These are phyloP conservation scores for Drosophila falleni DNA, from an alignment of 2,888 invertebrate genomes.

Conservation along the genomic window DNA sequence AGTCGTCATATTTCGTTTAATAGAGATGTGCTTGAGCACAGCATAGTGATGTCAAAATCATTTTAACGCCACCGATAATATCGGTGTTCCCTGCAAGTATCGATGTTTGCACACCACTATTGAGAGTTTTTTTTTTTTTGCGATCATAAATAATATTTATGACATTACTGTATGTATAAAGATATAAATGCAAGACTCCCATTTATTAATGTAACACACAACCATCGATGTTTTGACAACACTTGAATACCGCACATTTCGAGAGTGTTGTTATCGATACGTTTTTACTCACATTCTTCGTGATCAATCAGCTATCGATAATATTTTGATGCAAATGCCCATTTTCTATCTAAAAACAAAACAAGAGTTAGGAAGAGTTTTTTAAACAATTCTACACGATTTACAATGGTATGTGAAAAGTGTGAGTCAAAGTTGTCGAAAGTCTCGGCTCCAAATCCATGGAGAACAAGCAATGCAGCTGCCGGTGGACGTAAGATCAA, in stretches of 20 bases:
- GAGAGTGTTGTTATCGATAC: not conserved
- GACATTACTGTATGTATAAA: no score
- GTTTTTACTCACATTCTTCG: not conserved
- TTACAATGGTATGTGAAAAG: slow-evolving; percentile 94
- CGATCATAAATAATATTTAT: no score
- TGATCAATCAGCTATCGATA: slow-evolving; percentile 27
- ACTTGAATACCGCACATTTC: not conserved
- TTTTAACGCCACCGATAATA: not conserved
- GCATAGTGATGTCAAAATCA: not conserved
- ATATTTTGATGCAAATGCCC: not conserved
- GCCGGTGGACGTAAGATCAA: slow-evolving; percentile 96
- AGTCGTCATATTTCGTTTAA: slow-evolving; percentile 54
- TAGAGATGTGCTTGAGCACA: not conserved
- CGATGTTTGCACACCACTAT: not conserved
- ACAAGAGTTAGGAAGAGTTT: slow-evolving; percentile 4
- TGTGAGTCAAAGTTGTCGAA: slow-evolving; percentile 96
- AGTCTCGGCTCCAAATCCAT: slow-evolving; percentile 98
- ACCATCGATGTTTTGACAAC: not conserved
- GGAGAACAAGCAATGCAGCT: slow-evolving; percentile 97
- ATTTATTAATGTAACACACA: no score
- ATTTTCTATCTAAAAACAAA: slow-evolving; percentile 19
- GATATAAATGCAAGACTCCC: no score
- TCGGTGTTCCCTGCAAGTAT: not conserved
- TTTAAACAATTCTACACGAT: not conserved
- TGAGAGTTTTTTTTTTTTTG: no score